A percentile compares a stretch with the other conserved stretches of the same genome.
Conservation (phyloP, 1,140 invertebrate genomes). For the Cydia splendana region DNA sequence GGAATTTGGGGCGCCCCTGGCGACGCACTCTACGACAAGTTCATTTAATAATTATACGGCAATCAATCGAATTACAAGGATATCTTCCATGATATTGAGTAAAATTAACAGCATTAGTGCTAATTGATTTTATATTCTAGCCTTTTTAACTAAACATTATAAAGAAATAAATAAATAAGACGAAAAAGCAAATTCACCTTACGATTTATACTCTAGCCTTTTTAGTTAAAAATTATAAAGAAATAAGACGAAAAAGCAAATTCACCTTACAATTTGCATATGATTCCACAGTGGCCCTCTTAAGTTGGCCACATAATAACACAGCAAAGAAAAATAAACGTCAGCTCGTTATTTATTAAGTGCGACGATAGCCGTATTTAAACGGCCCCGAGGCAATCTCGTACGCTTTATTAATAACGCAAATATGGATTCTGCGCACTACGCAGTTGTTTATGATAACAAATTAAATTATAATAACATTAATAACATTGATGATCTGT, state of each 20-base stretch:
- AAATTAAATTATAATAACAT: not conserved
- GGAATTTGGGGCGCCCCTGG: too few relatives aligned
- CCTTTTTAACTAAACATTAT: too few relatives aligned
- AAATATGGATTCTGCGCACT: constrained; percentile 20
- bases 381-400: constrained; percentile 3
- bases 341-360: constrained; percentile 27
- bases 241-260: not conserved
- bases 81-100: too few relatives aligned
- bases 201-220: too few relatives aligned
- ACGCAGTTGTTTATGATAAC: not conserved
- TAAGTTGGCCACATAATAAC: not conserved
- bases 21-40: too few relatives aligned
- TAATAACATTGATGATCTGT: not conserved
- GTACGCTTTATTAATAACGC: constrained; percentile 27
- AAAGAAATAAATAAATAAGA: too few relatives aligned
- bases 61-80: too few relatives aligned
- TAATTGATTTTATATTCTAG: too few relatives aligned
- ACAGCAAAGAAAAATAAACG: constrained; percentile 7
- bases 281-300: not conserved
- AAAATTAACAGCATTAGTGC: too few relatives aligned
- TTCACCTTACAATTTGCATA: not conserved
- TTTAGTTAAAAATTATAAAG: too few relatives aligned
- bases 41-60: too few relatives aligned
- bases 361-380: constrained; percentile 31
- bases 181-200: not conserved